A percentile compares a stretch with the other conserved stretches of the same genome.
Evolutionary conservation across 2,113 vertebrate species (phyloP).

Genomic region (Heliornis fulica): DNA sequence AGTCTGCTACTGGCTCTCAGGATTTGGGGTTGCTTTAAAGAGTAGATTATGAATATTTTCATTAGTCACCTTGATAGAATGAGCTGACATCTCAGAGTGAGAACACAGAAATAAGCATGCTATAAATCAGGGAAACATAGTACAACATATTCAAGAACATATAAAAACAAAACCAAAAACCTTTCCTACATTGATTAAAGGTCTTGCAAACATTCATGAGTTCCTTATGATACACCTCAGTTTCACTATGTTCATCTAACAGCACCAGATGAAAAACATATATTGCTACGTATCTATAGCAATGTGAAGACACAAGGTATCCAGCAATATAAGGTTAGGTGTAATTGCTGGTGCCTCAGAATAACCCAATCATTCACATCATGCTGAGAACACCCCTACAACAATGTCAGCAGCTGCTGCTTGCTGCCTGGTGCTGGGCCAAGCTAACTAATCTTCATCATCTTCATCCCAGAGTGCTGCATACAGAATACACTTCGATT

Average conservation of each 20-base stretch:
- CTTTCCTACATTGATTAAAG: neutral
- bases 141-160: neutral
- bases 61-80: neutral
- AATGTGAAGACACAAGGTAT: neutral
- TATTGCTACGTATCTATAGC: neutral
- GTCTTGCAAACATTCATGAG: neutral
- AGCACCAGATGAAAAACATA: neutral
- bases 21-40: neutral
- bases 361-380: neutral
- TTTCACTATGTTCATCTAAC: neutral
- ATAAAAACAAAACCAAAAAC: neutral
- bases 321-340: neutral
- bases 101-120: neutral
- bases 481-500: neutral
- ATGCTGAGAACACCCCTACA: neutral
- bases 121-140: neutral
- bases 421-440: neutral
- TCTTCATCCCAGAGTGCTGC: neutral
- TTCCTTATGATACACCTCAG: neutral
- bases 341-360: neutral
- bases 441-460: neutral
- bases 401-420: rapidly evolving
- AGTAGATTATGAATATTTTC: neutral
- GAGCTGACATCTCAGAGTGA: neutral
- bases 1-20: neutral